Evolutionary conservation across 2,113 vertebrate genomes (phyloP), one percentile per base, ranked within the genome.

Genomic region (Sinocyclocheilus grahami): DNA sequence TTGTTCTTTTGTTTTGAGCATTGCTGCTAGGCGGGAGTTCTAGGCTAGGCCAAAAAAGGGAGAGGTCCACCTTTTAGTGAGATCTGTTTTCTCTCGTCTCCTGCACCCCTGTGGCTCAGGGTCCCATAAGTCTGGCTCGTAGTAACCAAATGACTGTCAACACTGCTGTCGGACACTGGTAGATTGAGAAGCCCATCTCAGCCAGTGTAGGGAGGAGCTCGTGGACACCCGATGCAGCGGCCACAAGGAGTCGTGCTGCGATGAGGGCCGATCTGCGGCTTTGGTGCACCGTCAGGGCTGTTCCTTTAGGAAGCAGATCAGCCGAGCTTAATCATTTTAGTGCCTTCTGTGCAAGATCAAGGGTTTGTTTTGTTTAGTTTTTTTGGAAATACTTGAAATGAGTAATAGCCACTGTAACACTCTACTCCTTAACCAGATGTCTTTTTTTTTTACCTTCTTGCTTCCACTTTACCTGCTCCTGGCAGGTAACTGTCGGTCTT

Each of bases 301-400:
- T 78, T 58, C 46, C 76, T 55, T 80, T 80, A 80, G 30, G 83
- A 51, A n/a, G 76, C 82, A 83, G 82, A 74, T 53, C 65, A 79
- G 79, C 33, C 78, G 76, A 79, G 76, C 77, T 58, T 83, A 83
- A 83, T 84, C 58, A 85, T 72, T 95, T 63, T 85, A 96, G 96
- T 96, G 96, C 96, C 96, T 97, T 97, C 92, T 90, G 92, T 87
- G 60, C 92, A 86, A 92, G 93, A 94, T 92, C 89, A 92, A 93
- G 84, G 85, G 78, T 79, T 84, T 71, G 51, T 51, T 48, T 3
- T 30, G 58, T 14, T 51, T 3, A 0, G 2, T 55, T 30, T 62
- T 86, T 83, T 77, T 37, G 93, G 93, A 93, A 94, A 94, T 92
- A 96, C 92, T 95, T 95, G 94, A 95, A 95, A 89, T 85, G 30